phyloP scores from a whole-genome alignment of 2,797 vertebrate species.

The Pipistrellus nathusii region DNA sequence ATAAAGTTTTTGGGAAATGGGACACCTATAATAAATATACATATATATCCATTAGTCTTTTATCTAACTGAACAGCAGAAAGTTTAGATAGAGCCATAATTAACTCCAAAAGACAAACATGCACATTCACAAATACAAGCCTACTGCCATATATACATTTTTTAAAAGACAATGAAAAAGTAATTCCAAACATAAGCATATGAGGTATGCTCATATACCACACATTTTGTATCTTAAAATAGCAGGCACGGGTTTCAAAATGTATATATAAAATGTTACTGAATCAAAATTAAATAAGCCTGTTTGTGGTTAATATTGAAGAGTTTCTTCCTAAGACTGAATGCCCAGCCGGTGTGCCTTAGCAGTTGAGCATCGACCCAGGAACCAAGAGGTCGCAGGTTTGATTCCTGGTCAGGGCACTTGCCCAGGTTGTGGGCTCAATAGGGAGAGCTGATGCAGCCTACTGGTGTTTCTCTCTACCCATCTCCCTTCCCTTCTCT shows the following conservation, averaged over 20 bases:
- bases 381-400: too few relatives aligned
- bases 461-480: too few relatives aligned
- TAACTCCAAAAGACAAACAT: slow-evolving; percentile 18
- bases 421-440: too few relatives aligned
- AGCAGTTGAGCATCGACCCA: too few relatives aligned
- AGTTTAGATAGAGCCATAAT: neutral
- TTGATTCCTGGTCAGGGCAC: too few relatives aligned
- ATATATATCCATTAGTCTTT: neutral
- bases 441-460: too few relatives aligned
- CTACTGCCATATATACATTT: neutral
- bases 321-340: slow-evolving; percentile 46
- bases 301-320: slow-evolving; percentile 25
- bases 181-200: neutral
- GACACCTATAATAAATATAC: slow-evolving; percentile 89
- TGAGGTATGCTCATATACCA: neutral
- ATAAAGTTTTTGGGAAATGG: slow-evolving; percentile 99
- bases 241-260: neutral
- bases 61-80: neutral
- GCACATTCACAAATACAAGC: slow-evolving; percentile 13
- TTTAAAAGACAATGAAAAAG: slow-evolving; percentile 7
- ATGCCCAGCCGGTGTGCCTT: too few relatives aligned
- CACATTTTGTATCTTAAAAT: neutral
- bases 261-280: neutral
- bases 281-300: slow-evolving; percentile 33
- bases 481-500: too few relatives aligned